Evolutionary conservation across 1,140 invertebrate genomes (phyloP).

Genomic region (Coelopa frigida): DNA sequence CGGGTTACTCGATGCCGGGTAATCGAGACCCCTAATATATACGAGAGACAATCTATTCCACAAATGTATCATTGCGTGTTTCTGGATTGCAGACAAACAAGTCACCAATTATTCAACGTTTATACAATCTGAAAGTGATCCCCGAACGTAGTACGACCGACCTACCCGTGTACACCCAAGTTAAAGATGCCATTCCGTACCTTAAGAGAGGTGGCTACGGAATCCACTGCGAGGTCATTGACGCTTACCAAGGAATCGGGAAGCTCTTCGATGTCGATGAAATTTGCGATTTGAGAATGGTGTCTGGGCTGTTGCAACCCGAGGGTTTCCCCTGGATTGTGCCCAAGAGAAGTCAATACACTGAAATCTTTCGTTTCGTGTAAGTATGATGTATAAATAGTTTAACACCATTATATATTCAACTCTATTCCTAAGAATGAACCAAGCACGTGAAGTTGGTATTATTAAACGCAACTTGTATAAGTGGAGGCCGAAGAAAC

Average conservation of each 20-base stretch:
- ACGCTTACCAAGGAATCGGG: constrained; percentile 36
- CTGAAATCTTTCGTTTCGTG: constrained; percentile 32
- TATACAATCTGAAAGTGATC: constrained; percentile 26
- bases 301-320: constrained; percentile 30
- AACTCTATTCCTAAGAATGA: constrained; percentile 21
- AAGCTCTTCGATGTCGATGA: constrained; percentile 35
- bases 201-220: constrained; percentile 32
- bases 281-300: constrained; percentile 33
- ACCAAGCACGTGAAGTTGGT: constrained; percentile 25
- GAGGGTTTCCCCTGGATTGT: constrained; percentile 33
- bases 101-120: constrained; percentile 16
- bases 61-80: too few relatives aligned
- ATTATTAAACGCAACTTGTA: constrained; percentile 25
- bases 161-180: constrained; percentile 26
- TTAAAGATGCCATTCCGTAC: constrained; percentile 34
- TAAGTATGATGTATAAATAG: constrained; percentile 17
- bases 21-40: too few relatives aligned
- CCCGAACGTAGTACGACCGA: constrained; percentile 18
- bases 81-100: constrained; percentile 15
- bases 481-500: constrained; percentile 30
- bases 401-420: not conserved
- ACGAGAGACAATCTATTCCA: too few relatives aligned
- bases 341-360: constrained; percentile 37
- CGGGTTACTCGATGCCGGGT: too few relatives aligned
- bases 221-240: constrained; percentile 40